Evolutionary conservation across 2,888 invertebrate genomes (phyloP), one percentile per base, ranked within the genome.

Genomic region (Cotesia congregata): DNA sequence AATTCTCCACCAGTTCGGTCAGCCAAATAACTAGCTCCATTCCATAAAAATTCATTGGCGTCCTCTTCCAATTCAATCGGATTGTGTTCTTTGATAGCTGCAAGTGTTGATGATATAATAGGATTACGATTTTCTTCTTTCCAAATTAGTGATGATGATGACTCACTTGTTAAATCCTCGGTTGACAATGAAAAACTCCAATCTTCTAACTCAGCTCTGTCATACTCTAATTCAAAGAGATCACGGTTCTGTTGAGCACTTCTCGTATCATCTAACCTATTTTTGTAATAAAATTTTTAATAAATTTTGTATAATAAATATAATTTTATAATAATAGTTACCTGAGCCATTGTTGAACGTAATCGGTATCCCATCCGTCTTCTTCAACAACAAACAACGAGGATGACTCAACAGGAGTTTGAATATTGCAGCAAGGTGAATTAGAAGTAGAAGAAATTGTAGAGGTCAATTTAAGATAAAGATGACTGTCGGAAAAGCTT

Each of bases 131-230:
- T 90, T 91, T 88, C 91, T 91, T 65, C 80, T 78, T 7, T 72
- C 74, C 59, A 79, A 72, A 20, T 67, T 38, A 60, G 67, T 67
- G 79, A 81, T 64, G 88, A 87, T 38, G 62, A 69, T 67, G 79
- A 81, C 64, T 88, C 87, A 68, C 83, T 85, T 81, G 93, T 93
- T 77, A 94, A 90, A 88, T 94, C 94, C 86, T 94, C 94, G 81
- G 92, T 93, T 0, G 94, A 94, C 79, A 95, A 89, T 67, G 93
- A 94, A 85, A 94, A 90, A 86, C 94, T 95, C 95, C 95, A 95
- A 87, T 95, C 95, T 89, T 95, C 95, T 80, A 95, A 89, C 88
- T 95, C 95, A 2, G 94, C 93, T 82, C 93, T 92, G 85, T 94
- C 95, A 85, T 95, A 95, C 87, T 94, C 94, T 83, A 94, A 90